Conservation (phyloP, 30 jellyfish, hydroid and myxozoan species). For the Catostylus mosaicus region DNA sequence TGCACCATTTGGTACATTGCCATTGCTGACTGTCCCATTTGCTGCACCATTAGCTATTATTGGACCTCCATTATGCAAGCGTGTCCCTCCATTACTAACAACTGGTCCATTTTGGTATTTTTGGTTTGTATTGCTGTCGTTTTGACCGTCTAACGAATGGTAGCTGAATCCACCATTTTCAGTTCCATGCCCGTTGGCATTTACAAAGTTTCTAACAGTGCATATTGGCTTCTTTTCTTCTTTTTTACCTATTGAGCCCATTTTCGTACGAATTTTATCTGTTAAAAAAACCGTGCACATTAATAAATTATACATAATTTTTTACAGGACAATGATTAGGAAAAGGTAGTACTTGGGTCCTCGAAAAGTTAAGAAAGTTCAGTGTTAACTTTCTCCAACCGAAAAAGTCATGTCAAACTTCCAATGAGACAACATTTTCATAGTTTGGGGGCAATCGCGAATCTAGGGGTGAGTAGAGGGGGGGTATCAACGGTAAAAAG, state of each 20-base stretch:
- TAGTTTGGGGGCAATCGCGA: no score
- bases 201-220: slow-evolving; percentile 45
- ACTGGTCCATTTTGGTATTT: not conserved
- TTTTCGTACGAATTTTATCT: slow-evolving; percentile 2
- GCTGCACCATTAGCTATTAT: not conserved
- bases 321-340: no score
- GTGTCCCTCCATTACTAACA: not conserved
- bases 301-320: no score
- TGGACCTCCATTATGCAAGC: slow-evolving; percentile 24
- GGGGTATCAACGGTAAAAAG: no score
- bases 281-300: no score
- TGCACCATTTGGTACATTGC: slow-evolving; percentile 10
- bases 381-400: no score
- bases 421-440: no score
- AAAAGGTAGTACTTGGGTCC: no score
- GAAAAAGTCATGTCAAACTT: no score
- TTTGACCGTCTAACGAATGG: slow-evolving; percentile 5
- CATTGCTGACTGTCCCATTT: slow-evolving; percentile 1
- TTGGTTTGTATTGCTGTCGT: not conserved
- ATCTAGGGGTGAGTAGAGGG: no score
- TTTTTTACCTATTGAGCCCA: slow-evolving; percentile 10
- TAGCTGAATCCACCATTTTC: slow-evolving; percentile 22
- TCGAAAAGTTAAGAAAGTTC: no score
- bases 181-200: slow-evolving; percentile 8
- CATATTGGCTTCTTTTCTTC: slow-evolving; percentile 23